Percentiles rank a stretch among this genome's conserved stretches.
Evolutionary conservation across 2,113 vertebrate genomes (phyloP).

Genomic region (Hemicordylus capensis): DNA sequence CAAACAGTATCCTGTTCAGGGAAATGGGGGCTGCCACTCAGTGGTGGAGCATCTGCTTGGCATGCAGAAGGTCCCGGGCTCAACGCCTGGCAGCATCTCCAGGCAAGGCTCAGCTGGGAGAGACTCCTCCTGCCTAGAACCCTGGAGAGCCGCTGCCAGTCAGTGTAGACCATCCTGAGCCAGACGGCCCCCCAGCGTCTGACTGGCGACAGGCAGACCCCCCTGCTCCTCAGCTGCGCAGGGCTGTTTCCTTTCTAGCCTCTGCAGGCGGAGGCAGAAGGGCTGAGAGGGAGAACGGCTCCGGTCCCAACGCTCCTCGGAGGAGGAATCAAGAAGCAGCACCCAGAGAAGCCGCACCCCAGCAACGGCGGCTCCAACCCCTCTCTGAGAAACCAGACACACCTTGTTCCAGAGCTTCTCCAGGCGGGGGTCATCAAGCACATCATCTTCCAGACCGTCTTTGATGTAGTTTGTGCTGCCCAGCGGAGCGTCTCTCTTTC

Average conservation of each 20-base stretch:
- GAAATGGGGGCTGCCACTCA: too few relatives aligned
- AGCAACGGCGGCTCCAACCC: not conserved
- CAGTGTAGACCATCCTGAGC: too few relatives aligned
- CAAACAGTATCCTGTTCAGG: not conserved
- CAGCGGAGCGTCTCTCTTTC: conserved; percentile 83
- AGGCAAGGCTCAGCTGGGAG: too few relatives aligned
- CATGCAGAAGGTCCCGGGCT: too few relatives aligned
- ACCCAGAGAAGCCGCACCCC: not conserved
- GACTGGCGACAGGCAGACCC: too few relatives aligned
- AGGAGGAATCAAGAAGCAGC: not conserved
- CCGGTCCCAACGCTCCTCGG: not conserved
- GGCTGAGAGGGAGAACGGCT: too few relatives aligned
- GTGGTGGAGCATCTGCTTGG: too few relatives aligned
- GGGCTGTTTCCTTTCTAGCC: not conserved
- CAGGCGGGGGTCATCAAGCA: conserved; percentile 89
- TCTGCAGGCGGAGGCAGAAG: not conserved
- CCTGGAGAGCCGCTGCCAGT: too few relatives aligned
- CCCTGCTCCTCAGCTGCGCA: too few relatives aligned
- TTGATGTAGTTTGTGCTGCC: conserved; percentile 84
- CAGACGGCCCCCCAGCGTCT: too few relatives aligned
- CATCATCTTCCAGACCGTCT: conserved; percentile 77
- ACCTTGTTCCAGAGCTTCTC: conserved; percentile 98
- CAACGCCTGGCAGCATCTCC: too few relatives aligned
- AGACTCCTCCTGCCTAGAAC: too few relatives aligned
- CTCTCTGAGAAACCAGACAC: not conserved